phyloP scores from a whole-genome alignment of 2,888 invertebrate genomes.

The Lottia gigantea region DNA sequence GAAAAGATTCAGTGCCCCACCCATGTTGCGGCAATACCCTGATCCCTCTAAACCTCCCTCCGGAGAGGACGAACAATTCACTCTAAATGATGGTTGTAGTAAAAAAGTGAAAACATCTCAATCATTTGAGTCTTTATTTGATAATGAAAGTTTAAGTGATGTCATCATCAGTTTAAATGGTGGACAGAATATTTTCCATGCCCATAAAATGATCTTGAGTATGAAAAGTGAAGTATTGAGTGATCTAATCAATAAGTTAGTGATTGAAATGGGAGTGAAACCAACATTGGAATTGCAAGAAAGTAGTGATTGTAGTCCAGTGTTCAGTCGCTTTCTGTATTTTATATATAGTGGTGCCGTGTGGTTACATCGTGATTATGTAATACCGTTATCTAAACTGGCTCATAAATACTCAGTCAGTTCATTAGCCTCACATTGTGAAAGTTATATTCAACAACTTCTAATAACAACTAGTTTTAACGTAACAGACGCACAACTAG shows the following conservation, averaged over 20 bases:
- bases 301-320: constrained; percentile 54
- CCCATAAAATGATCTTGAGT: constrained; percentile 59
- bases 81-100: constrained; percentile 37
- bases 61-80: constrained; percentile 37
- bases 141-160: constrained; percentile 56
- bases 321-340: constrained; percentile 63
- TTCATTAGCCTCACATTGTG: constrained; percentile 58
- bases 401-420: constrained; percentile 62
- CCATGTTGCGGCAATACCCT: constrained; percentile 26
- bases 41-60: constrained; percentile 54
- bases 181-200: constrained; percentile 53
- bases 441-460: constrained; percentile 57
- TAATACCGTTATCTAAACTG: constrained; percentile 59
- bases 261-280: constrained; percentile 26
- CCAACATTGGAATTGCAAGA: constrained; percentile 54
- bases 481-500: background rate
- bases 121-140: constrained; percentile 58
- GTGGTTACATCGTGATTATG: constrained; percentile 61
- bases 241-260: constrained; percentile 46
- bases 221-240: constrained; percentile 57
- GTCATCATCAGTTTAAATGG: constrained; percentile 52
- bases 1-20: constrained; percentile 53
- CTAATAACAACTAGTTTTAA: constrained; percentile 37
- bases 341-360: constrained; percentile 65
- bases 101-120: constrained; percentile 57